Conservation (phyloP, 2,113 vertebrate species). For the Lutjanus erythropterus region DNA sequence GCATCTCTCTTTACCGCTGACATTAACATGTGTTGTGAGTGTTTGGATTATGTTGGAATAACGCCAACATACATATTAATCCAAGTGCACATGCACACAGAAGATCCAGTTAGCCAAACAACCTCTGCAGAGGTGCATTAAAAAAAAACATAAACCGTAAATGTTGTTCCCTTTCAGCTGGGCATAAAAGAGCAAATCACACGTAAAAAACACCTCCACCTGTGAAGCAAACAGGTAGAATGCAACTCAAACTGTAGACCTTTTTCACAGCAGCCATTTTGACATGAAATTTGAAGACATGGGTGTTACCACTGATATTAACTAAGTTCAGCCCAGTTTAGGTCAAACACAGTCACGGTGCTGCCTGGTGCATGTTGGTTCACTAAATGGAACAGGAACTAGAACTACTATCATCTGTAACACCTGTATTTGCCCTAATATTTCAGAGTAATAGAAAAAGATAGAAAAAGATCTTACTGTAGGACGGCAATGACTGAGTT, state of each 20-base stretch:
- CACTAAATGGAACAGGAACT: too few species aligned
- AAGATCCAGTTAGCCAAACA: constrained; percentile 38
- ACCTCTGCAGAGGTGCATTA: background rate
- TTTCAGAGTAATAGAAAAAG: too few species aligned
- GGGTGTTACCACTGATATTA: too few species aligned
- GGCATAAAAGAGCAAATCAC: background rate
- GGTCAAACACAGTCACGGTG: too few species aligned
- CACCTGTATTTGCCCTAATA: too few species aligned
- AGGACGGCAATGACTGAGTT: too few species aligned
- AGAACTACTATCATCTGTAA: too few species aligned
- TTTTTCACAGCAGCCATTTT: too few species aligned
- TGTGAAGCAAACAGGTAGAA: background rate
- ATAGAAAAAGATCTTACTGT: too few species aligned
- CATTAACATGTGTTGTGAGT: constrained; percentile 28
- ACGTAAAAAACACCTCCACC: background rate
- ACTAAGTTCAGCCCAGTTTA: too few species aligned
- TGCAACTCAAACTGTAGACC: background rate
- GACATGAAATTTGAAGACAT: too few species aligned
- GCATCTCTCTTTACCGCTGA: constrained; percentile 44
- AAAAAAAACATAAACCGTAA: constrained; percentile 12
- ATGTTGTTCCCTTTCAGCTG: background rate
- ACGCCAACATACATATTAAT: constrained; percentile 38
- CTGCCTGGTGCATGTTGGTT: too few species aligned
- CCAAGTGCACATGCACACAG: constrained; percentile 27
- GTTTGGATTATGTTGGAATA: constrained; percentile 43